phyloP scores from a whole-genome alignment of 2,113 vertebrate genomes.

The Eupsittula cactorum region DNA sequence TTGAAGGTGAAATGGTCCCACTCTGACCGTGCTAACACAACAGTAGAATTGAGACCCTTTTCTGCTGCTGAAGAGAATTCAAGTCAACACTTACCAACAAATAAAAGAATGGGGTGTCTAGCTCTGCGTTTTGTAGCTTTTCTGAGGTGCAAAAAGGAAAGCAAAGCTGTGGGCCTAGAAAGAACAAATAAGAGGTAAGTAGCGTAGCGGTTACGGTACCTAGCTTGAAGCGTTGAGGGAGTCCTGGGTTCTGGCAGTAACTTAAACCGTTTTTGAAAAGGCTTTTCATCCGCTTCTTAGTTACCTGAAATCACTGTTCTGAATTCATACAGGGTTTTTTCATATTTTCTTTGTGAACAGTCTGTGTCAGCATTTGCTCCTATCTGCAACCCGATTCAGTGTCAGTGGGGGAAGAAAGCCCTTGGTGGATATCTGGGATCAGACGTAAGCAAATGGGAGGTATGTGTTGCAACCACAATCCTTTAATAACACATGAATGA shows the following conservation, averaged over 20 bases:
- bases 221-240: neutral
- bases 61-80: neutral
- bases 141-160: neutral
- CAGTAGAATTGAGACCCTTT: neutral
- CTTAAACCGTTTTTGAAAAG: neutral
- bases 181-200: neutral
- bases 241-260: neutral
- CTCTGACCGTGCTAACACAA: neutral
- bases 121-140: neutral
- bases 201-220: neutral
- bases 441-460: conserved; percentile 91
- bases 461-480: conserved; percentile 35
- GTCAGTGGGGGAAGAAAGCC: conserved; percentile 95
- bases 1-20: neutral
- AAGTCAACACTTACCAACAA: neutral
- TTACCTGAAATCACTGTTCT: neutral
- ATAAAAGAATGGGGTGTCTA: neutral
- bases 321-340: neutral
- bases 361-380: conserved; percentile 94
- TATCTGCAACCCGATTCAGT: conserved; percentile 94
- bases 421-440: conserved; percentile 90
- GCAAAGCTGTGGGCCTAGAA: neutral
- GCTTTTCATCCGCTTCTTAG: neutral
- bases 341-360: conserved; percentile 66
- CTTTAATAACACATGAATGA: neutral